These are phyloP conservation scores for Phalacrocorax pelagicus DNA, from an alignment of 2,113 vertebrate genomes.

Conservation along the genomic window DNA sequence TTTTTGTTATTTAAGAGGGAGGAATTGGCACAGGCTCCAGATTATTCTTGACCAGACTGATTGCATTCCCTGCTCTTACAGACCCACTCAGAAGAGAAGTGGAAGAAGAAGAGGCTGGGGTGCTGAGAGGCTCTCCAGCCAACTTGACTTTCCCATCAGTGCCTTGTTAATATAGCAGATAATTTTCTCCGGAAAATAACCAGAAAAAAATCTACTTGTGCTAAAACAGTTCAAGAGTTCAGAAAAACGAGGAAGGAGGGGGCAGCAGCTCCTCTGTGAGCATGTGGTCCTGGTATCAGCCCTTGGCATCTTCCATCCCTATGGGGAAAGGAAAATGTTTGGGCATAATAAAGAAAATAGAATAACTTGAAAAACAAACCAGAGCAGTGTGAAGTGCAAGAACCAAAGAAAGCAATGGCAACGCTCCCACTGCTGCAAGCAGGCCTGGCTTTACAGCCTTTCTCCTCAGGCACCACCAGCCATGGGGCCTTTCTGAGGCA, in stretches of 20 bases:
- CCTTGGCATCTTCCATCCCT: neutral
- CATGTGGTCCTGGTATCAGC: neutral
- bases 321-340: slow-evolving; percentile 35
- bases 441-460: neutral
- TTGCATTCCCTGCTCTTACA: neutral
- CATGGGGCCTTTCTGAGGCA: neutral
- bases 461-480: neutral
- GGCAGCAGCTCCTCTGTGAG: neutral
- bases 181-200: neutral
- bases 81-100: neutral
- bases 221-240: neutral
- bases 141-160: neutral
- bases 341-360: neutral
- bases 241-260: neutral
- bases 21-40: neutral
- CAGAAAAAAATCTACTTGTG: neutral
- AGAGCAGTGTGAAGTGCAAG: slow-evolving; percentile 13
- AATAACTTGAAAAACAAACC: slow-evolving; percentile 25
- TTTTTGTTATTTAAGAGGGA: neutral
- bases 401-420: slow-evolving; percentile 30
- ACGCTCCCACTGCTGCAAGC: neutral
- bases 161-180: neutral
- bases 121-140: neutral
- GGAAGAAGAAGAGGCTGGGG: neutral
- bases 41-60: neutral